Base-by-base conservation (phyloP, 2,797 vertebrate genomes). In the Centropyge bicolor region DNA sequence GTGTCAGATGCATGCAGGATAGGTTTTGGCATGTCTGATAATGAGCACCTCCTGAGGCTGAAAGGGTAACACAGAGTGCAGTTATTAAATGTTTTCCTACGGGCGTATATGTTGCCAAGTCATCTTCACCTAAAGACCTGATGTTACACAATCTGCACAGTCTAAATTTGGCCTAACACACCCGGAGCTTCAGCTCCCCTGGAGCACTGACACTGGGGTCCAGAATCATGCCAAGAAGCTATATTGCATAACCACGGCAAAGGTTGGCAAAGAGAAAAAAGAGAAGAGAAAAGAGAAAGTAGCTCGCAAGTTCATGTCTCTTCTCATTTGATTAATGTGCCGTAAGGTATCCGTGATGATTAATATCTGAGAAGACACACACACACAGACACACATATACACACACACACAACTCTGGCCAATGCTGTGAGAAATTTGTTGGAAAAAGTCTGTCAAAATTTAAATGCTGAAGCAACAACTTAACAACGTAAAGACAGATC, bases 151-250 rank as follows among this genome's bases (percentile, higher is more conserved):
- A 91, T 78, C 68, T 57, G 27, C 64, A 46, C 17, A 63, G 66
- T 81, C 76, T 90, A 85, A 85, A 89, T 87, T 67, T 84, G 80
- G 65, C 54, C 48, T 69, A n/a, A 81, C 80, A 57, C 68, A 64
- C 68, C 60, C 38, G n/a, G 11, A 85, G 73, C 81, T 61, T 76
- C 16, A 78, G 66, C 62, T 59, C 74, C 57, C 63, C 85, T 68
- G 31, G 71, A 51, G 63, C 57, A 55, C 69, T 74, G 54, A 76
- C 55, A 54, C 6, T 19, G 60, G 75, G 82, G 73, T 78, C 78
- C 20, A 57, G 19, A 65, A 67, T n/a, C 31, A 54, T 13, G 72
- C 64, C 76, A 81, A 73, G 70, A 70, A 69, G 81, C 73, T 79
- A 55, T 48, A 81, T 88, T 92, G 78, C 83, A 77, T 81, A 88